Evolutionary conservation across 1,140 invertebrate genomes (phyloP).

Genomic region (Camponotus vicinus): DNA sequence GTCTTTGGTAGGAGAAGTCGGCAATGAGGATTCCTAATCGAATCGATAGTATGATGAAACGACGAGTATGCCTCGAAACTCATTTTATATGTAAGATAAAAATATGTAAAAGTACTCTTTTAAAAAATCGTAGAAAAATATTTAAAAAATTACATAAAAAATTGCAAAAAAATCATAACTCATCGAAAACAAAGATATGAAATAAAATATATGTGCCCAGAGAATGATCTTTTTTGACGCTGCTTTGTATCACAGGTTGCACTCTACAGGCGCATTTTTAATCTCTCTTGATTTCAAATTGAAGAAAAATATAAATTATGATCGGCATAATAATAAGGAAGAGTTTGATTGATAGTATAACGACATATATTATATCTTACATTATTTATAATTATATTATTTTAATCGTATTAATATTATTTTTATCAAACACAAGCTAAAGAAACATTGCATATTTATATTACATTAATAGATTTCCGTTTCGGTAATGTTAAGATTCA

Average conservation of each 20-base stretch:
- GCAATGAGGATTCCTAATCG: conserved; percentile 67
- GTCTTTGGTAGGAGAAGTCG: conserved; percentile 60
- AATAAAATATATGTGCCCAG: background rate
- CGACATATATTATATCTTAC: too few relatives aligned
- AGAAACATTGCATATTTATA: conserved; percentile 1
- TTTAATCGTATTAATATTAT: background rate
- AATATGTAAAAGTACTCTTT: conserved; percentile 48
- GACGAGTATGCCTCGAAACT: background rate
- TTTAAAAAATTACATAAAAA: conserved; percentile 51
- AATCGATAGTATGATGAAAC: conserved; percentile 61
- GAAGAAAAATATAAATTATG: background rate
- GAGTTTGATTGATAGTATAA: too few relatives aligned
- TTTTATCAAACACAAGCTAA: background rate
- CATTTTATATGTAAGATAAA: background rate
- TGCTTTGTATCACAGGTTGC: conserved; percentile 61
- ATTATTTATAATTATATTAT: background rate
- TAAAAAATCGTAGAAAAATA: conserved; percentile 47
- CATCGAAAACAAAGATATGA: conserved; percentile 9
- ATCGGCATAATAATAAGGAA: background rate
- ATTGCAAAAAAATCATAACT: conserved; percentile 46
- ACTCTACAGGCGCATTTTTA: conserved; percentile 50
- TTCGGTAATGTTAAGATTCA: background rate
- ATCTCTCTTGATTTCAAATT: background rate
- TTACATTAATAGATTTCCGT: background rate
- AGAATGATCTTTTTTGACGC: conserved; percentile 27